Evolutionary conservation across 2,113 vertebrate genomes (phyloP).

Genomic region (Hemiprocne comata): DNA sequence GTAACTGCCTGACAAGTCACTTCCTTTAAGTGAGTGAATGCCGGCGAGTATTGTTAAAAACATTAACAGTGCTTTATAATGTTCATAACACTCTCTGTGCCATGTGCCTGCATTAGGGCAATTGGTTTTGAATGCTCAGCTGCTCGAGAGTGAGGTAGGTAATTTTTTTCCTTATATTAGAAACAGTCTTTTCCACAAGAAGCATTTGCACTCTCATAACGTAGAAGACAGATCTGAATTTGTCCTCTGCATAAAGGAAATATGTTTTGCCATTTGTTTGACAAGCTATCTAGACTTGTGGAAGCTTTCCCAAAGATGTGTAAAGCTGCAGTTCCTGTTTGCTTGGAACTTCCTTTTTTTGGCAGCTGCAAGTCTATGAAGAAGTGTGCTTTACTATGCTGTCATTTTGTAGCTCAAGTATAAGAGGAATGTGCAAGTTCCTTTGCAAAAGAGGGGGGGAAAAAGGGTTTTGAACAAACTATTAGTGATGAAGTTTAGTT

Average conservation of each 20-base stretch:
- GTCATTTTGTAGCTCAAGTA: not conserved
- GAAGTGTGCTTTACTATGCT: not conserved
- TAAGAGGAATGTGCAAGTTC: not conserved
- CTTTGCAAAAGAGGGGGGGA: not conserved
- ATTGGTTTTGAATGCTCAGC: not conserved
- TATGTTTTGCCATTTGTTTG: not conserved
- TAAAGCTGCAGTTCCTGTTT: not conserved
- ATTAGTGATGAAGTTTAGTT: not conserved
- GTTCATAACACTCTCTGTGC: not conserved
- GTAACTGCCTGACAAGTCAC: not conserved
- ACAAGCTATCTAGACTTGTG: not conserved
- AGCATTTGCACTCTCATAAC: not conserved
- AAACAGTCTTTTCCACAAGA: not conserved
- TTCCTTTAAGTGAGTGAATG: not conserved
- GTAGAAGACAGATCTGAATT: not conserved
- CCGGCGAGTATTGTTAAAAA: not conserved
- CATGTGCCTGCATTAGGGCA: not conserved
- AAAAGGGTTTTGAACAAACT: not conserved
- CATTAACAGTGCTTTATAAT: not conserved
- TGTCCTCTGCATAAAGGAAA: not conserved
- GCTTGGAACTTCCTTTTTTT: not conserved
- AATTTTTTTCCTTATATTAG: not conserved
- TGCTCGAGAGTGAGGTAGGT: not conserved
- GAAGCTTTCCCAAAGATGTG: not conserved
- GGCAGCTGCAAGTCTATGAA: not conserved